Conservation (phyloP, 2,888 invertebrate species). For the Anorthoa munda region DNA sequence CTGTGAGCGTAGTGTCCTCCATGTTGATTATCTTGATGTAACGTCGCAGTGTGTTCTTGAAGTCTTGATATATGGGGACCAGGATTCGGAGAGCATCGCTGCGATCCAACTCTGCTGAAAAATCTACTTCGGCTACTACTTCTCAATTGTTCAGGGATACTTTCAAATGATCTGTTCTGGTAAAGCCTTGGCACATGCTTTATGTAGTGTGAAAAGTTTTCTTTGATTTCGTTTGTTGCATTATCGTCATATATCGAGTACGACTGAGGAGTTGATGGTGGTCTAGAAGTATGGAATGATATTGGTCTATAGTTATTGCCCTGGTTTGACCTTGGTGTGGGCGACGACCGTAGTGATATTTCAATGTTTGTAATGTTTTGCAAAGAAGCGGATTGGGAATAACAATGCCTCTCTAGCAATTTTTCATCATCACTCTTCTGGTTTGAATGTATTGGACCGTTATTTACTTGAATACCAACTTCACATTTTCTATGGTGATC, state of each 20-base stretch:
- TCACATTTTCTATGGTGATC: slow-evolving; percentile 80
- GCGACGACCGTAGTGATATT: slow-evolving; percentile 85
- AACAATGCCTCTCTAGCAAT: slow-evolving; percentile 84
- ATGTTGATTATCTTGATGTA: slow-evolving; percentile 77
- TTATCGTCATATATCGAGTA: slow-evolving; percentile 81
- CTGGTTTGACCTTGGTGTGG: slow-evolving; percentile 76
- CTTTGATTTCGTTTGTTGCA: slow-evolving; percentile 84
- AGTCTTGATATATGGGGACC: slow-evolving; percentile 80
- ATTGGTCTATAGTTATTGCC: slow-evolving; percentile 87
- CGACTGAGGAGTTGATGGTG: slow-evolving; percentile 75
- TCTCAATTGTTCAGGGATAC: slow-evolving; percentile 88
- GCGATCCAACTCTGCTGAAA: slow-evolving; percentile 87
- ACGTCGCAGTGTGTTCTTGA: slow-evolving; percentile 77
- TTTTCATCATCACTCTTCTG: slow-evolving; percentile 90
- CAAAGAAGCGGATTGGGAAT: slow-evolving; percentile 83
- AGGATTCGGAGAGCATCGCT: slow-evolving; percentile 82
- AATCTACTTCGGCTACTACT: slow-evolving; percentile 85
- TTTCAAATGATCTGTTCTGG: slow-evolving; percentile 88
- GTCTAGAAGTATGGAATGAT: slow-evolving; percentile 84
- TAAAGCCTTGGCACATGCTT: slow-evolving; percentile 86
- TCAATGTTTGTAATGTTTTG: slow-evolving; percentile 90
- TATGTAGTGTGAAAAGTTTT: slow-evolving; percentile 85
- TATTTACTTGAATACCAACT: slow-evolving; percentile 81
- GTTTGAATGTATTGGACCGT: slow-evolving; percentile 78
- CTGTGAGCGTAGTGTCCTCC: slow-evolving; percentile 81